A percentile compares a stretch with the other conserved stretches of the same genome.
phyloP scores from a whole-genome alignment of 2,888 invertebrate genomes.

The Sycophila texana region DNA sequence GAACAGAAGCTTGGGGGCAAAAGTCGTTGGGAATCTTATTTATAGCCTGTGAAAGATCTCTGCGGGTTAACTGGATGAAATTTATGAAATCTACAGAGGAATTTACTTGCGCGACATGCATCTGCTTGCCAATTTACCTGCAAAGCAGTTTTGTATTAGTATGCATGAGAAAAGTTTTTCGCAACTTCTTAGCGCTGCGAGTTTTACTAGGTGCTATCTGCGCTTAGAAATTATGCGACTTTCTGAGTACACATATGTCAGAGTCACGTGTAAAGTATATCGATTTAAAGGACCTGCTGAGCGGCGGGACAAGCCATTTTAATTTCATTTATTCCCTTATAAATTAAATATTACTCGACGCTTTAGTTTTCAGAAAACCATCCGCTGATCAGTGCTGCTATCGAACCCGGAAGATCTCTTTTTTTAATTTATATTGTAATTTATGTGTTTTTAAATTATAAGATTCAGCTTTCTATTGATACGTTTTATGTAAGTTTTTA shows the following conservation, averaged over 20 bases:
- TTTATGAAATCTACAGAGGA: background rate
- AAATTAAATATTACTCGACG: too few species aligned
- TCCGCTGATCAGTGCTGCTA: too few species aligned
- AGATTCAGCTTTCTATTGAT: too few species aligned
- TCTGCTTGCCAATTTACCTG: conserved; percentile 11
- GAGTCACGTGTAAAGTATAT: background rate
- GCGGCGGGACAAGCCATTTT: too few species aligned
- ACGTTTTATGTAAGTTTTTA: too few species aligned
- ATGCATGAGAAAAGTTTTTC: conserved; percentile 66
- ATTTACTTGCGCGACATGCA: background rate
- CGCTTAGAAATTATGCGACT: background rate
- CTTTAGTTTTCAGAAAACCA: too few species aligned
- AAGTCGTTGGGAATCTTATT: conserved; percentile 4
- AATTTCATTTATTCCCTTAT: too few species aligned
- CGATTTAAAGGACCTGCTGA: conserved; percentile 19
- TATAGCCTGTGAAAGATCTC: background rate
- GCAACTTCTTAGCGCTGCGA: background rate
- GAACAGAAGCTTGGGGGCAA: background rate
- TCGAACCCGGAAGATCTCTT: too few species aligned
- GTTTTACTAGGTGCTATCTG: background rate
- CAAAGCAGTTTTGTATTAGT: conserved; percentile 58
- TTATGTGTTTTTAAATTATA: too few species aligned
- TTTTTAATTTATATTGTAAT: too few species aligned
- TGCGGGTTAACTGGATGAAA: background rate
- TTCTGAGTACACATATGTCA: background rate